phyloP scores from a whole-genome alignment of 2,888 invertebrate genomes.

The Yponomeuta malinellus region DNA sequence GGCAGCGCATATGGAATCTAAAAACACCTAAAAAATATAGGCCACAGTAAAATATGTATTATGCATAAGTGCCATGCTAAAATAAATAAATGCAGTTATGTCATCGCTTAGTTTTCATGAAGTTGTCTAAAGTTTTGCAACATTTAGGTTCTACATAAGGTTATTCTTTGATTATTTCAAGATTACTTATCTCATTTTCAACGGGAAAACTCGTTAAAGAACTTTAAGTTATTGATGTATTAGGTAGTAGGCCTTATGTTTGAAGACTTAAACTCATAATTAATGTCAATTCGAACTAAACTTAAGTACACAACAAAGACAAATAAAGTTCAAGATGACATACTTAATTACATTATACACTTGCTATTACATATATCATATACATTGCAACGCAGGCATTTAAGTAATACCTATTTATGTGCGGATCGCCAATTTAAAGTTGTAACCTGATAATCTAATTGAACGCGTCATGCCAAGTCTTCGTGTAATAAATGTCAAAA shows the following conservation, averaged over 20 bases:
- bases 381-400: neutral
- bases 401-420: neutral
- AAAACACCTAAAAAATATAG: too few relatives aligned
- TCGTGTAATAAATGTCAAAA: too few relatives aligned
- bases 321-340: slow-evolving; percentile 1
- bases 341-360: neutral
- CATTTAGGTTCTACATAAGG: neutral
- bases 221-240: neutral
- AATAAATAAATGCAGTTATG: neutral
- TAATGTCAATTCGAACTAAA: neutral
- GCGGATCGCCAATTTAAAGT: too few relatives aligned
- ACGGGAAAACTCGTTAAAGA: neutral
- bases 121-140: neutral
- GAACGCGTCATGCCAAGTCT: too few relatives aligned
- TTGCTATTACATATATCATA: neutral
- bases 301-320: neutral
- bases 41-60: too few relatives aligned
- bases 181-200: neutral
- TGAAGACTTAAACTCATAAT: neutral
- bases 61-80: too few relatives aligned
- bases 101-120: neutral
- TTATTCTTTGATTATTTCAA: neutral
- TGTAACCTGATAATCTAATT: too few relatives aligned
- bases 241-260: neutral
- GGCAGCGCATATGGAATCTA: too few relatives aligned